Base-by-base conservation (phyloP, 1,140 invertebrate genomes). In the Drosophila quadrilineata region DNA sequence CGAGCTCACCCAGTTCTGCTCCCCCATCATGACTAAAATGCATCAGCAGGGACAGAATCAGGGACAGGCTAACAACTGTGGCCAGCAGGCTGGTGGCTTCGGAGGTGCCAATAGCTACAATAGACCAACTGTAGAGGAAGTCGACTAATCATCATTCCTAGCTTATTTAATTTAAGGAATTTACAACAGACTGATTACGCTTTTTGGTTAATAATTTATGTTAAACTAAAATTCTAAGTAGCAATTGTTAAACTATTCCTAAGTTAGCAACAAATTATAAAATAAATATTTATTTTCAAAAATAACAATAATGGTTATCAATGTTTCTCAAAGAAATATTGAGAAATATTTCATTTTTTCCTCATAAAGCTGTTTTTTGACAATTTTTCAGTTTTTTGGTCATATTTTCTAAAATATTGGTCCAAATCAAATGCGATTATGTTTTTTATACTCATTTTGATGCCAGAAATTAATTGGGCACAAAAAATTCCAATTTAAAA, bases 91-190 rank as follows among this genome's bases (percentile, higher is more conserved):
- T 3, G 88, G 89, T 48, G 90, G 91, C 54, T 93, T 92, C 41
- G 91, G 70, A 35, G 65, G 56, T 6, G 50, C 46, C 3, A 14
- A 24, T 6, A 62, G 66, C 35, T 71, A 79, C 22, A n/a, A n/a
- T n/a, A 93, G 93, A 40, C 93, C 94, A 26, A 95, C 93, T 5
- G 92, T 95, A 36, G 94, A 95, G 87, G 94, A 95, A 90, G 94
- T 95, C 17, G 94, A 95, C 86, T 95, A 93, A 91, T n/a, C 5
- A 4, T 17, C 22, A 59, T 38, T 52, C 48, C 19, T 5, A 10
- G 22, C 9, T 9, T 6, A n/a, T n/a, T 38, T 5, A 41, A 9
- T 21, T 36, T 26, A 48, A 29, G 17, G 16, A 40, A 10, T 26
- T 19, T 31, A 35, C 1, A 4, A 8, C 29, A 24, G 53, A 65